Base-by-base conservation (phyloP, 2,113 vertebrate genomes). In the Scartelaos histophorus region DNA sequence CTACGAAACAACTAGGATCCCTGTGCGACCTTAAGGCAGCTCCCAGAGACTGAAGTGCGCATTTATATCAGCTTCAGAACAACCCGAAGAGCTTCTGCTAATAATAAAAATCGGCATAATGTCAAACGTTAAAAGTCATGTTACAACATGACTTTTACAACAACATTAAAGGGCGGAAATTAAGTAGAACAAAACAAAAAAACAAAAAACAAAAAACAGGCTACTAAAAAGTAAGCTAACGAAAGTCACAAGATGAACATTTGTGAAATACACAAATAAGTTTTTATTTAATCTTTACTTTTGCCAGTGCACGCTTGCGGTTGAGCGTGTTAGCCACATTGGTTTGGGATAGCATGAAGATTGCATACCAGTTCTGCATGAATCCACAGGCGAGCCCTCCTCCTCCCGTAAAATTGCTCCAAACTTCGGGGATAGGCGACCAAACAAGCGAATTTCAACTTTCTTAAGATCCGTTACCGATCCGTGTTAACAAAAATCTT, bases 311-410 rank as follows among this genome's bases (percentile, higher is more conserved):
- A 61, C 13, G 22, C 13, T 13, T 17, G 25, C 7, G 4, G 24
- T 5, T 16, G 1, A 0, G 43, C 25, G 49, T 54, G 57, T 29
- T 69, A 13, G 45, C 21, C 34, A 9, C 15, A 12, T 70, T 64
- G 35, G 24, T n/a, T n/a, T 17, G 25, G 21, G 1, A n/a, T 29
- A 68, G 49, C 29, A 62, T 53, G 3, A 67, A 65, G n/a, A 43
- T 56, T 54, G 77, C 79, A 49, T 77, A 89, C 87, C 78, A 75
- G 69, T 38, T 35, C 51, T 76, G 69, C 69, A 67, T 56, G 66
- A 24, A 76, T 80, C 89, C 82, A 66, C 81, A 38, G 78, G 74
- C 72, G 56, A 75, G 56, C 66, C 75, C 68, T 83, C 67, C 68
- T 83, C 67, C 68, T 79, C 65, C 51, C 80, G 66, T 71, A 66